Percentiles rank a stretch among this genome's conserved stretches.
Evolutionary conservation across 2,797 vertebrate species (phyloP).

Genomic region (Sebastes goodei): DNA sequence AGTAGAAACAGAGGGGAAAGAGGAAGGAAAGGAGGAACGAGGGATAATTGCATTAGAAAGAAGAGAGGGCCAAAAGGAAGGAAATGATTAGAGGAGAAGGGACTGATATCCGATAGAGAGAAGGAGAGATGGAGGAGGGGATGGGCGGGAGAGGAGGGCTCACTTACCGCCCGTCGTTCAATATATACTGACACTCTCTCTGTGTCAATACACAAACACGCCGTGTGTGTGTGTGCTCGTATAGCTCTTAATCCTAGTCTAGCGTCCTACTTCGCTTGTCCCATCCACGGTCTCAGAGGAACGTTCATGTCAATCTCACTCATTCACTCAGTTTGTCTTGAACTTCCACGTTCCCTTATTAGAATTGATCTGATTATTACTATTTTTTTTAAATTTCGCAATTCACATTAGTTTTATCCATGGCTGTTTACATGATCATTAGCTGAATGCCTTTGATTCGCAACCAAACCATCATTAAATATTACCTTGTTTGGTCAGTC

Average conservation of each 20-base stretch:
- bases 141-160: slow-evolving; percentile 64
- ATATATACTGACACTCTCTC: slow-evolving; percentile 82
- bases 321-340: slow-evolving; percentile 15
- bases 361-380: not conserved
- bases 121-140: slow-evolving; percentile 65
- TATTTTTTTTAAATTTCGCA: not conserved
- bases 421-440: not conserved
- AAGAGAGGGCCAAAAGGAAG: slow-evolving; percentile 84
- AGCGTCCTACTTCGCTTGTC: slow-evolving; percentile 41
- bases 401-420: not conserved
- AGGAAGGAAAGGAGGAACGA: slow-evolving; percentile 73
- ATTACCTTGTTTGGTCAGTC: not conserved
- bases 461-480: not conserved
- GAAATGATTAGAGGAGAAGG: slow-evolving; percentile 85
- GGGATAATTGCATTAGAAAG: slow-evolving; percentile 85
- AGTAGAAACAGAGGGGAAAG: slow-evolving; percentile 50
- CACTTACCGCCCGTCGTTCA: slow-evolving; percentile 79
- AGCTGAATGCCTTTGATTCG: not conserved
- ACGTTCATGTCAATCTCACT: slow-evolving; percentile 45
- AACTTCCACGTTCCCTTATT: slow-evolving; percentile 24
- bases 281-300: slow-evolving; percentile 46
- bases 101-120: slow-evolving; percentile 84
- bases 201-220: slow-evolving; percentile 77
- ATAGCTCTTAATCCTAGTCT: slow-evolving; percentile 55
- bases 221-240: slow-evolving; percentile 27